Percentiles rank a stretch among this genome's conserved stretches.
Evolutionary conservation across 2,113 vertebrate genomes (phyloP).

Genomic region (Pseudopipra pipra): DNA sequence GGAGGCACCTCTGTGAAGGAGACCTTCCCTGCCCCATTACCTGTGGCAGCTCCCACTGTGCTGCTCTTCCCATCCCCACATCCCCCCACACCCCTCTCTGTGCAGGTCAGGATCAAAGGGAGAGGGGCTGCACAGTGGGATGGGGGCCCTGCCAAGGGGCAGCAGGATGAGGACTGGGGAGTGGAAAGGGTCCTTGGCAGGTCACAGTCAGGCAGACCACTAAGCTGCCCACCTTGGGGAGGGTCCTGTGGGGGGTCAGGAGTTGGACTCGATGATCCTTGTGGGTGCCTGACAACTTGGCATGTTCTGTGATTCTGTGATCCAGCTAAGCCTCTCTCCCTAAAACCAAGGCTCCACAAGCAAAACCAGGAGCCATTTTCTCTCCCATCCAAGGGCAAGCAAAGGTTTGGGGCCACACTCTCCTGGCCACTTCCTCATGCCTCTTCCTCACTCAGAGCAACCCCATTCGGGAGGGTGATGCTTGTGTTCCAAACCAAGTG

Average conservation of each 20-base stretch:
- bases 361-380: neutral
- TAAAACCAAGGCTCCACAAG: rapidly evolving
- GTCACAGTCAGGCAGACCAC: neutral
- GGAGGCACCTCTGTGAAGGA: neutral
- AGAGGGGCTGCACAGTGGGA: neutral
- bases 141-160: neutral
- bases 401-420: neutral
- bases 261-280: neutral
- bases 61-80: neutral
- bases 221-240: neutral
- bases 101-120: neutral
- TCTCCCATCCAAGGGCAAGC: neutral
- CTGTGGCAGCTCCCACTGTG: neutral
- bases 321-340: neutral
- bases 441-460: neutral
- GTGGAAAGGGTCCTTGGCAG: rapidly evolving
- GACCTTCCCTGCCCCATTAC: rapidly evolving
- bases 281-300: neutral
- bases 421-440: rapidly evolving
- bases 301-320: neutral
- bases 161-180: too few species aligned
- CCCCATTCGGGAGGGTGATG: neutral
- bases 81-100: rapidly evolving
- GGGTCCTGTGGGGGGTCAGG: neutral
- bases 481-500: neutral